A percentile compares a stretch with the other conserved stretches of the same genome.
Evolutionary conservation across 2,888 invertebrate genomes (phyloP).

Genomic region (Drosophila hamatofila): DNA sequence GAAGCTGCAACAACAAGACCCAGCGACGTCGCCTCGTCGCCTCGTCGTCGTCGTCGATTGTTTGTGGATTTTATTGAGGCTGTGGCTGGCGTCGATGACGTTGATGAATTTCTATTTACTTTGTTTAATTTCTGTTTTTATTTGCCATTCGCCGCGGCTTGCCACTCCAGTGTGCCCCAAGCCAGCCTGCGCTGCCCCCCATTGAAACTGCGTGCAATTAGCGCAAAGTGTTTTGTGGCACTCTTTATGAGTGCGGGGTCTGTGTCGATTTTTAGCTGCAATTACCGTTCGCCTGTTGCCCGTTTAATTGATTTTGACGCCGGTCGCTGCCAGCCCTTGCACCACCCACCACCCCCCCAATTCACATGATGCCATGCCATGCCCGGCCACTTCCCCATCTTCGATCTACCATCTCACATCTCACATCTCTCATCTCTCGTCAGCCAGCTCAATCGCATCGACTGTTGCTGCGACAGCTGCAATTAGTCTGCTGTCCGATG

Average conservation of each 20-base stretch:
- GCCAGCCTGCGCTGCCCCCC: neutral
- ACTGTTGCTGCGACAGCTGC: slow-evolving; percentile 46
- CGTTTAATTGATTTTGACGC: slow-evolving; percentile 82
- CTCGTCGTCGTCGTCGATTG: slow-evolving; percentile 49
- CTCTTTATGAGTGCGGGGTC: slow-evolving; percentile 54
- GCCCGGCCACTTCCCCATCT: neutral
- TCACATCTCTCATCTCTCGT: neutral
- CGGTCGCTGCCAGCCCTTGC: slow-evolving; percentile 46
- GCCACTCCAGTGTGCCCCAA: slow-evolving; percentile 45
- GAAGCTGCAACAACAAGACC: slow-evolving; percentile 47
- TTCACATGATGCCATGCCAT: neutral
- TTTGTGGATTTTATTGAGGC: slow-evolving; percentile 76
- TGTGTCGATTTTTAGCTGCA: slow-evolving; percentile 74
- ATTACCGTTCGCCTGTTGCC: slow-evolving; percentile 76
- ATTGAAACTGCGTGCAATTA: slow-evolving; percentile 76
- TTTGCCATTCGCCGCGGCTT: slow-evolving; percentile 76
- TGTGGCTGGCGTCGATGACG: slow-evolving; percentile 65
- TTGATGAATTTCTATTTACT: slow-evolving; percentile 82
- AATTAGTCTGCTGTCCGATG: slow-evolving; percentile 69
- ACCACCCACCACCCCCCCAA: neutral
- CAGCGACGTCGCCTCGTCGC: slow-evolving; percentile 38
- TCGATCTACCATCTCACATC: neutral
- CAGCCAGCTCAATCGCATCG: slow-evolving; percentile 5
- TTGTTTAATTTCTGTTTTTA: slow-evolving; percentile 80
- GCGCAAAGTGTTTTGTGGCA: slow-evolving; percentile 73